Evolutionary conservation across 2,113 vertebrate species (phyloP).

Genomic region (Zonotrichia leucophrys): DNA sequence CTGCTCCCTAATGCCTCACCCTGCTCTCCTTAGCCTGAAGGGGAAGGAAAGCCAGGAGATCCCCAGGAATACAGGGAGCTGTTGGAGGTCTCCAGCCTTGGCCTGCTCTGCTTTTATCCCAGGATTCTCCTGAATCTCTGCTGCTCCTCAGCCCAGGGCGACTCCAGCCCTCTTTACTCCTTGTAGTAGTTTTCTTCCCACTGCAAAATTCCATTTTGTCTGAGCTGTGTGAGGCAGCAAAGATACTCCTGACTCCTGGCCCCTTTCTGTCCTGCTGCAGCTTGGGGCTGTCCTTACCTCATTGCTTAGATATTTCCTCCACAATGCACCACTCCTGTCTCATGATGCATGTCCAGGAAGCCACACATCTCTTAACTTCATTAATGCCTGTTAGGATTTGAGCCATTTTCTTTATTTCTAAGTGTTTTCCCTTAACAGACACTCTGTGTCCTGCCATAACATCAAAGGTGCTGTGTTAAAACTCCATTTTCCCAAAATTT

Average conservation of each 20-base stretch:
- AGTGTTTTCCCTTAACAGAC: not conserved
- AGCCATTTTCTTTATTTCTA: not conserved
- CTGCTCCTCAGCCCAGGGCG: accelerated
- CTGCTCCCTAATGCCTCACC: not conserved
- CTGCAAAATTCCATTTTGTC: not conserved
- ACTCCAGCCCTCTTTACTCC: not conserved
- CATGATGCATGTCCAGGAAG: not conserved
- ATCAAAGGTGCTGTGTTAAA: not conserved
- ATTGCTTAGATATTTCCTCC: not conserved
- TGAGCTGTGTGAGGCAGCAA: not conserved
- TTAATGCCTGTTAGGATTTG: not conserved
- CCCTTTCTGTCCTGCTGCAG: not conserved
- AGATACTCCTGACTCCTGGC: too few species aligned
- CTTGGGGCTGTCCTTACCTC: not conserved
- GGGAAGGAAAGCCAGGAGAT: not conserved
- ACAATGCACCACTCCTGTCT: not conserved
- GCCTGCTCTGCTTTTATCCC: not conserved
- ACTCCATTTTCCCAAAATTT: not conserved
- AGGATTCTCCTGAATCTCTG: not conserved
- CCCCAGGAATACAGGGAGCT: not conserved
- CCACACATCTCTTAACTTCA: not conserved
- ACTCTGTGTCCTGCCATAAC: not conserved
- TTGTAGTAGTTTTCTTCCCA: not conserved
- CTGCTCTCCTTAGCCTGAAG: not conserved
- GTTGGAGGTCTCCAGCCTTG: not conserved